Conservation (phyloP, 2,888 invertebrate genomes). For the Teleogryllus oceanicus region DNA sequence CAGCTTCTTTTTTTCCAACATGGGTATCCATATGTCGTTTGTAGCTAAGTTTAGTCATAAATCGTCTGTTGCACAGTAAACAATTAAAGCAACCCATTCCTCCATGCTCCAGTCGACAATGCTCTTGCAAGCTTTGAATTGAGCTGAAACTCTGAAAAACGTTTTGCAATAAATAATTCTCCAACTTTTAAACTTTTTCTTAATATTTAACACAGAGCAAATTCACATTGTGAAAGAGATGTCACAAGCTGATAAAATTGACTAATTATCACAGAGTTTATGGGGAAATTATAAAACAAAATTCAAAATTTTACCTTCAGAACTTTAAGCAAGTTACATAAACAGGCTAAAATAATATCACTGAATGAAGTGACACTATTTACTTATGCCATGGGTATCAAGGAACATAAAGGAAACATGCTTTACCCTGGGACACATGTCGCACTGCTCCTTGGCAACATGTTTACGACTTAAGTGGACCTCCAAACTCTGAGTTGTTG, state of each 20-base stretch:
- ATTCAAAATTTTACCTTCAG: not conserved
- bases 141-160: slow-evolving; percentile 31
- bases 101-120: slow-evolving; percentile 33
- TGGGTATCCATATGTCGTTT: slow-evolving; percentile 35
- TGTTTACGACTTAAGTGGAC: slow-evolving; percentile 31
- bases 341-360: no score
- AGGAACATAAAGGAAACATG: not conserved
- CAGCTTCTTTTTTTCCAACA: slow-evolving; percentile 35
- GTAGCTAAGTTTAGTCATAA: slow-evolving; percentile 35
- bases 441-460: slow-evolving; percentile 31
- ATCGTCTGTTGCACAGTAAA: slow-evolving; percentile 29
- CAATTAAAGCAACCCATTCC: slow-evolving; percentile 35
- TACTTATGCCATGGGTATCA: no score
- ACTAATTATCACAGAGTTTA: no score
- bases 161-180: not conserved
- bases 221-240: not conserved
- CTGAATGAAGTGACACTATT: no score
- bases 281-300: not conserved
- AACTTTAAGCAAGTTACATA: not conserved
- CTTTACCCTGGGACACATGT: slow-evolving; percentile 31
- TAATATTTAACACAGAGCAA: not conserved
- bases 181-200: no score
- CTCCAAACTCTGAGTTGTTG: slow-evolving; percentile 25
- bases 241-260: not conserved
- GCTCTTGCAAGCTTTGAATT: slow-evolving; percentile 34